A percentile compares a stretch with the other conserved stretches of the same genome.
These are phyloP conservation scores for Halcyon chelicuti DNA, from an alignment of 2,797 vertebrate species.

Conservation along the genomic window DNA sequence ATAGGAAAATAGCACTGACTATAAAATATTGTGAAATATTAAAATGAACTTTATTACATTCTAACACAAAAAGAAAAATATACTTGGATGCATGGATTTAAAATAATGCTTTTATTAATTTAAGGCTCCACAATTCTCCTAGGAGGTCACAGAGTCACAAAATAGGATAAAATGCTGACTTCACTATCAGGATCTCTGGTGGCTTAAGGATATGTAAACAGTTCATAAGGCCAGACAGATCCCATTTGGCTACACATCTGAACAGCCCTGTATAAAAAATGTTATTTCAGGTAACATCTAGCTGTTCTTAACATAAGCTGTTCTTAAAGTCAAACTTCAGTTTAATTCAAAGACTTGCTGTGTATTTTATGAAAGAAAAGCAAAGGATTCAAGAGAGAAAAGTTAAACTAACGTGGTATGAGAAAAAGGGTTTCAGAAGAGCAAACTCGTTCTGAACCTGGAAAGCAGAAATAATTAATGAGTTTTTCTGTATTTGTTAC, in stretches of 20 bases:
- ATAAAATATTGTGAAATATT: background rate
- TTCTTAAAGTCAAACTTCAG: background rate
- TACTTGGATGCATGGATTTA: background rate
- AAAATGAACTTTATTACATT: background rate
- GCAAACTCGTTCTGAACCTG: background rate
- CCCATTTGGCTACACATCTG: background rate
- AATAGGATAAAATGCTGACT: background rate
- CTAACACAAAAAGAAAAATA: background rate
- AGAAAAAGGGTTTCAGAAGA: background rate
- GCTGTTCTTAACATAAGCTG: background rate
- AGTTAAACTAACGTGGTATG: background rate
- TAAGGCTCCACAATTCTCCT: background rate
- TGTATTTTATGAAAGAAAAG: background rate
- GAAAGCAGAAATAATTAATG: background rate
- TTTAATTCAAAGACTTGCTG: background rate
- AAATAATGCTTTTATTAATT: constrained; percentile 1
- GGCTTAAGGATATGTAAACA: constrained; percentile 1
- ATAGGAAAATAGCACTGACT: background rate
- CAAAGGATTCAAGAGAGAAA: background rate
- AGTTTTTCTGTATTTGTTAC: background rate
- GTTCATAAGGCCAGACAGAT: background rate
- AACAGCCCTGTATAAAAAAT: background rate
- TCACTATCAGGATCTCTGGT: background rate
- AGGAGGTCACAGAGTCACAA: background rate
- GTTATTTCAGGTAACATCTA: background rate